phyloP scores from a whole-genome alignment of 2,797 vertebrate genomes.

The Pagetopsis macropterus region DNA sequence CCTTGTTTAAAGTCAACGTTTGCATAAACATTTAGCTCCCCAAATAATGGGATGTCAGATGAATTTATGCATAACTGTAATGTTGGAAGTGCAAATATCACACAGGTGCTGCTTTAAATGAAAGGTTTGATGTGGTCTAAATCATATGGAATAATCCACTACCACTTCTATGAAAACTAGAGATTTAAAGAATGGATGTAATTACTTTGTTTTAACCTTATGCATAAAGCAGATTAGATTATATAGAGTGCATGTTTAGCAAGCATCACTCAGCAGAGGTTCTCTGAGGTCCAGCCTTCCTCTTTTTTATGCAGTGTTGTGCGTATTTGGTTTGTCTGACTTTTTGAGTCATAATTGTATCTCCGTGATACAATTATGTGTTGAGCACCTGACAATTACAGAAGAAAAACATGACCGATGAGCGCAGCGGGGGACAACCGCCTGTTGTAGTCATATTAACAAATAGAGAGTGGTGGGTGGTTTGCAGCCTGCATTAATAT shows the following conservation, averaged over 20 bases:
- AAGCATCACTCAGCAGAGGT: conserved; percentile 21
- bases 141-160: conserved; percentile 20
- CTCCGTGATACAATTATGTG: conserved; percentile 68
- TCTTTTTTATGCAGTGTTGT: conserved; percentile 20
- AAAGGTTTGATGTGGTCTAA: conserved; percentile 16
- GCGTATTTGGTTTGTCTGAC: conserved; percentile 51
- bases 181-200: conserved; percentile 7
- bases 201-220: conserved; percentile 2
- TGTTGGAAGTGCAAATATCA: conserved; percentile 56
- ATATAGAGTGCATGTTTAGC: conserved; percentile 15
- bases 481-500: conserved; percentile 57
- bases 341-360: conserved; percentile 1
- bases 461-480: conserved; percentile 66
- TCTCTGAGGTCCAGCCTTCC: conserved; percentile 3
- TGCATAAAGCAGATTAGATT: conserved; percentile 25
- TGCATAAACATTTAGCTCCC: conserved; percentile 57
- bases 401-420: conserved; percentile 71
- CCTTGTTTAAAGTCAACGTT: conserved; percentile 60
- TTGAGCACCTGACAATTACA: conserved; percentile 77
- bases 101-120: conserved; percentile 32
- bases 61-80: conserved; percentile 50
- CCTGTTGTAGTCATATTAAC: conserved; percentile 59
- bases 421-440: conserved; percentile 59
- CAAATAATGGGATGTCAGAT: conserved; percentile 56
- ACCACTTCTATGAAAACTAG: background rate